These are phyloP conservation scores for Pseudorhombus dupliciocellatus DNA, from an alignment of 2,113 vertebrate genomes.

Conservation along the genomic window DNA sequence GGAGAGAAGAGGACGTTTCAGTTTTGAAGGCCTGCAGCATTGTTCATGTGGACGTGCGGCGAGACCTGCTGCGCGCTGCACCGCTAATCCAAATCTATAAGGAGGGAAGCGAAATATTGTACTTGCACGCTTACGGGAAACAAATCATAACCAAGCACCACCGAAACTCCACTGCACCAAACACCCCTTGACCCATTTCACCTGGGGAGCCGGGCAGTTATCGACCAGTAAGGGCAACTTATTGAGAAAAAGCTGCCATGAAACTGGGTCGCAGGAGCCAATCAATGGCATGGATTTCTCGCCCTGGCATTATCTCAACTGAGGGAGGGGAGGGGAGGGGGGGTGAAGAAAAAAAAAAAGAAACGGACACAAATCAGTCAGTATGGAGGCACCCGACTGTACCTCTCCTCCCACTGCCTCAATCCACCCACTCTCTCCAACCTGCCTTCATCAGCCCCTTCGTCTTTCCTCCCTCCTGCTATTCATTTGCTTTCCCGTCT, in stretches of 20 bases:
- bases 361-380: constrained; percentile 71
- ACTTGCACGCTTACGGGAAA: constrained; percentile 29
- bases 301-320: constrained; percentile 74
- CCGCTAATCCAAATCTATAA: constrained; percentile 59
- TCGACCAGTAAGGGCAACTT: constrained; percentile 76
- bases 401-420: constrained; percentile 59
- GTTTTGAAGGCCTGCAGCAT: constrained; percentile 52
- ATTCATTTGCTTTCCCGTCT: constrained; percentile 70
- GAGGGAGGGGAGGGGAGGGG: constrained; percentile 25
- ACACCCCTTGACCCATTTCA: constrained; percentile 57
- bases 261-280: constrained; percentile 79
- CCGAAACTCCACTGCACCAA: constrained; percentile 7
- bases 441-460: constrained; percentile 58
- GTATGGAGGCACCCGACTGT: constrained; percentile 53
- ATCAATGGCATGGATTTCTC: constrained; percentile 82
- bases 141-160: constrained; percentile 52
- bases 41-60: constrained; percentile 60
- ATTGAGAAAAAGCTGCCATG: constrained; percentile 81
- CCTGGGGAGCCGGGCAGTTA: constrained; percentile 70
- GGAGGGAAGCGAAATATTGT: constrained; percentile 40
- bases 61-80: constrained; percentile 54
- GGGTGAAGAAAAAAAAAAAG: constrained; percentile 31
- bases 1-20: constrained; percentile 46
- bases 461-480: constrained; percentile 52
- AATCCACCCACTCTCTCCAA: constrained; percentile 53